A percentile compares a stretch with the other conserved stretches of the same genome.
Evolutionary conservation across 1,140 invertebrate genomes (phyloP).

Genomic region (Achroia grisella): DNA sequence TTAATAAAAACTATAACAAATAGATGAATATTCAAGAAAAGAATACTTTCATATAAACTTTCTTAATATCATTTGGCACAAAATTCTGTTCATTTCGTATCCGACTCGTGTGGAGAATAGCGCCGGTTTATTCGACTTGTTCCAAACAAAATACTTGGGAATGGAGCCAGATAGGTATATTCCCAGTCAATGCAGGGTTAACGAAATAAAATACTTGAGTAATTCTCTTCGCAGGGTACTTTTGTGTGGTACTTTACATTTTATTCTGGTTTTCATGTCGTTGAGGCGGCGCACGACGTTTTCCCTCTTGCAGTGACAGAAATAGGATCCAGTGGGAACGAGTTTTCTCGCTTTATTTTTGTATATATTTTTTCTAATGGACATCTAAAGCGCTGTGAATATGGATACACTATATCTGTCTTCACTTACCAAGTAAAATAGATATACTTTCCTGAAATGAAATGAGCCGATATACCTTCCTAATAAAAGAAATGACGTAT

Average conservation of each 20-base stretch:
- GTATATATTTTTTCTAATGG: too few species aligned
- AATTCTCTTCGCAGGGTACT: conserved; percentile 2
- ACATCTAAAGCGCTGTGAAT: too few species aligned
- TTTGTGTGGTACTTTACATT: conserved; percentile 3
- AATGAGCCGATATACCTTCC: too few species aligned
- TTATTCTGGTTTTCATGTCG: conserved; percentile 1
- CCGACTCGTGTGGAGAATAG: conserved; percentile 5
- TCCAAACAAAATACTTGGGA: conserved; percentile 18
- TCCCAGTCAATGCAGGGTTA: conserved; percentile 3
- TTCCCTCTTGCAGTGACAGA: background rate
- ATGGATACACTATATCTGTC: too few species aligned
- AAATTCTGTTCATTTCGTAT: conserved; percentile 11
- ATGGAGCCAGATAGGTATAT: background rate
- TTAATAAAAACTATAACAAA: background rate
- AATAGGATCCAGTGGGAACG: background rate
- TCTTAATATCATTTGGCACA: conserved; percentile 20
- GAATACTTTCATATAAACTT: conserved; percentile 6
- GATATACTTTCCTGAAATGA: too few species aligned
- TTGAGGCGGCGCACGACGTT: background rate
- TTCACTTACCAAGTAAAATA: too few species aligned
- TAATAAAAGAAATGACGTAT: too few species aligned
- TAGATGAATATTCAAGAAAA: background rate
- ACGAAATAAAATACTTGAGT: conserved; percentile 1
- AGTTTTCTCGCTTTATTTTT: background rate
- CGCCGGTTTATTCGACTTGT: conserved; percentile 7